phyloP scores from a whole-genome alignment of 2,113 vertebrate species.

The Varanus salvator region DNA sequence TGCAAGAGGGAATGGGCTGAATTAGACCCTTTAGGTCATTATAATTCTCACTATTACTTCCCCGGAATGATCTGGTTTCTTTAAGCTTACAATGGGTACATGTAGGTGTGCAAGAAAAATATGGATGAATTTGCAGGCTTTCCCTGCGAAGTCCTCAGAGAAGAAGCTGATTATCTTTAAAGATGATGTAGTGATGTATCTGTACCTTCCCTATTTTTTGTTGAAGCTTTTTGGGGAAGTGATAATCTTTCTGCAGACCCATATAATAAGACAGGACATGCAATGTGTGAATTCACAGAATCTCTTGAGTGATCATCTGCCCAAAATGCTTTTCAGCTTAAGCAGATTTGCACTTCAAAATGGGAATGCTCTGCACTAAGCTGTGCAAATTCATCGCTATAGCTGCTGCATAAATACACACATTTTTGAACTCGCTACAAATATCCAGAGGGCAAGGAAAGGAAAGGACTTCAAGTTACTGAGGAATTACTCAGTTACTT shows the following conservation, averaged over 20 bases:
- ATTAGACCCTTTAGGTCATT: neutral
- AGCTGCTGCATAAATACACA: slow-evolving; percentile 44
- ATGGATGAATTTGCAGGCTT: neutral
- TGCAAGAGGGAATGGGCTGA: too few species aligned
- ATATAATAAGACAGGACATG: slow-evolving; percentile 26
- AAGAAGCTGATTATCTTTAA: slow-evolving; percentile 19
- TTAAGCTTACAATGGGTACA: neutral
- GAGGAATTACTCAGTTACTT: slow-evolving; percentile 55
- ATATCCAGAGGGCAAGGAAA: slow-evolving; percentile 37
- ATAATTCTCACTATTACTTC: neutral
- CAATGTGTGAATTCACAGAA: slow-evolving; percentile 35
- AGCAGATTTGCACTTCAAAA: slow-evolving; percentile 35
- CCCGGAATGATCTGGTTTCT: slow-evolving; percentile 4
- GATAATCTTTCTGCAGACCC: slow-evolving; percentile 37
- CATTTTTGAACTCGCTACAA: slow-evolving; percentile 27
- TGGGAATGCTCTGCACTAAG: neutral
- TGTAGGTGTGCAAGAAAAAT: slow-evolving; percentile 24
- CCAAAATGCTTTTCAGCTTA: slow-evolving; percentile 55
- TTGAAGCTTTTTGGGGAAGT: slow-evolving; percentile 30
- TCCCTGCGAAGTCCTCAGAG: neutral
- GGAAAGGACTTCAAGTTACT: slow-evolving; percentile 43
- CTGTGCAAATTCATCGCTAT: slow-evolving; percentile 57
- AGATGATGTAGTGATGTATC: neutral
- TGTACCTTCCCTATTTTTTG: neutral
- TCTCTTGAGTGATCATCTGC: slow-evolving; percentile 54